Evolutionary conservation across 2,888 invertebrate species (phyloP).

Genomic region (Apomyelois bistriatella): DNA sequence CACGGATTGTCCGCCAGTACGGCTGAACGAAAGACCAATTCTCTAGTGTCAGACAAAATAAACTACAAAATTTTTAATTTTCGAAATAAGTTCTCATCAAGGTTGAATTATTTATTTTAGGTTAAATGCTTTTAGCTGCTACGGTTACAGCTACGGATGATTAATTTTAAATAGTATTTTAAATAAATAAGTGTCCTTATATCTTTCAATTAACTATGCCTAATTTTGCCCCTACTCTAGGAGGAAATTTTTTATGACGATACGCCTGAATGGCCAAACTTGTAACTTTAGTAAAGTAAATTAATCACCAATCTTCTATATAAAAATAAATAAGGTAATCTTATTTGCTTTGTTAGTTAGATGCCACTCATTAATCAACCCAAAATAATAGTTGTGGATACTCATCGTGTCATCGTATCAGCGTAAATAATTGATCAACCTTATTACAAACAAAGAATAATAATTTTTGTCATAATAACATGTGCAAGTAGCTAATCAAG

Average conservation of each 20-base stretch:
- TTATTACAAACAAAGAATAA: not conserved
- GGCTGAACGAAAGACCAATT: constrained; percentile 50
- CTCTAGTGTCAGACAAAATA: too few species aligned
- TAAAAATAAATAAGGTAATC: not conserved
- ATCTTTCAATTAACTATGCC: too few species aligned
- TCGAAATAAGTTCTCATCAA: not conserved
- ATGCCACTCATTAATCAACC: not conserved
- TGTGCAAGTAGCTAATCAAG: not conserved
- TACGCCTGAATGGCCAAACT: too few species aligned
- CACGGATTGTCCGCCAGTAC: constrained; percentile 84
- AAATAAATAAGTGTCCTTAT: too few species aligned
- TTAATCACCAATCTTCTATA: too few species aligned
- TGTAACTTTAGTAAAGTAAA: too few species aligned
- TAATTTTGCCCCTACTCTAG: too few species aligned
- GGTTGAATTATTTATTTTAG: not conserved
- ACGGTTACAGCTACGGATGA: not conserved
- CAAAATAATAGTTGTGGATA: not conserved
- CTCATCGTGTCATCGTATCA: not conserved
- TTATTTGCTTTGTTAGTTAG: not conserved
- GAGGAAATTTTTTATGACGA: too few species aligned
- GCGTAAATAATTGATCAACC: not conserved
- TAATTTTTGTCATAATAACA: not conserved
- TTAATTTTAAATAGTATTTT: not conserved
- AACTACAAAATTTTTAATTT: not conserved
- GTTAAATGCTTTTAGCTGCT: not conserved